Base-by-base conservation (phyloP, 2,888 invertebrate genomes). In the Teinopalpus imperialis region DNA sequence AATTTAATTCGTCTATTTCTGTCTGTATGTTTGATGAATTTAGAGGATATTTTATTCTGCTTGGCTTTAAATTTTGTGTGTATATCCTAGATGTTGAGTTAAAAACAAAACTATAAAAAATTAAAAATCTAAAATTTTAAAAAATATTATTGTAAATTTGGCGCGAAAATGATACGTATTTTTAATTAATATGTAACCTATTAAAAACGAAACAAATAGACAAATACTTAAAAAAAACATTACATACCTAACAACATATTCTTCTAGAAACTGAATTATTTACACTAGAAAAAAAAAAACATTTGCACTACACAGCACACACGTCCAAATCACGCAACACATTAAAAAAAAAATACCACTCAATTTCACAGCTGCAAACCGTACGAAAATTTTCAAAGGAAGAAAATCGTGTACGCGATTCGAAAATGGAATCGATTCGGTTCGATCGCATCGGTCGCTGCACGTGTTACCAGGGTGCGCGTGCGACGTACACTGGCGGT, bases 401-500 rank as follows among this genome's bases (percentile, higher is more conserved):
- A 61, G 64, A 61, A 60, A 48, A 54, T 49, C 44, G 49, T 7
- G 16, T 5, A 18, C 16, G 9, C 7, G 4, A 27, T 9, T 26
- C 23, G 35, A 36, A 56, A 48, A 51, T 44, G 52, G 44, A 54
- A 57, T 51, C 59, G 53, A 66, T 67, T 65, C 66, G 63, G 67
- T 55, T 56, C 60, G 61, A 53, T 57, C 58, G 59, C n/a, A n/a
- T n/a, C 59, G 57, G 51, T 54, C 51, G 63, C 63, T 62, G 65
- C 65, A 74, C 81, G 87, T 86, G 85, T 72, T 77, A 51, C 69
- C 79, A 59, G 66, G 66, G 57, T 72, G 81, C 82, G 78, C 72
- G 82, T 79, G 75, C 66, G 74, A 56, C 67, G 65, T 57, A 62
- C 69, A 86, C 86, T 86, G 85, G n/a, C n/a, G n/a, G n/a, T n/a